Evolutionary conservation across 2,113 vertebrate genomes (phyloP).

Genomic region (Heptranchias perlo): DNA sequence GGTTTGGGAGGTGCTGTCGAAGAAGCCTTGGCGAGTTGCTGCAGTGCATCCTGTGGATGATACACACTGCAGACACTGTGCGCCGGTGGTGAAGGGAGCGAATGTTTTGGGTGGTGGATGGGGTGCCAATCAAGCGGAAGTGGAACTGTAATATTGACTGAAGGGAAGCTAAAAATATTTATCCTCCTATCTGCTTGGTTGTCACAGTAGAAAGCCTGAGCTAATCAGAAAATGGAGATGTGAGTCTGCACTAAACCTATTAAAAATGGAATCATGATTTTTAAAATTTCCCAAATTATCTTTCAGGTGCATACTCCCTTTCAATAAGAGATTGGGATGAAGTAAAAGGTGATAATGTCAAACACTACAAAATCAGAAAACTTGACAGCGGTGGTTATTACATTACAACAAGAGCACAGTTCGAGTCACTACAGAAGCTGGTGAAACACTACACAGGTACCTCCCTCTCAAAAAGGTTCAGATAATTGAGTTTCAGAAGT

Average conservation of each 20-base stretch:
- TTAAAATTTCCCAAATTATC: background rate
- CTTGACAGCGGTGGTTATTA: slow-evolving; percentile 97
- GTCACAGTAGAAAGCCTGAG: background rate
- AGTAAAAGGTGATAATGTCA: slow-evolving; percentile 91
- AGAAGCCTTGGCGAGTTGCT: too few species aligned
- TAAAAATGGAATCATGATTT: background rate
- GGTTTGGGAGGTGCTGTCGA: too few species aligned
- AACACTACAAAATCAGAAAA: slow-evolving; percentile 99
- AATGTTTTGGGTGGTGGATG: too few species aligned
- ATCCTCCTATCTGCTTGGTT: background rate
- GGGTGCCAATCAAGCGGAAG: too few species aligned
- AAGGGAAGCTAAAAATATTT: background rate
- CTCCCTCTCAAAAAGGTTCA: background rate
- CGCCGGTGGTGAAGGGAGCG: too few species aligned
- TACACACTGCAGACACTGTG: too few species aligned
- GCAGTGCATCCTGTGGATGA: too few species aligned
- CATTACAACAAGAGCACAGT: slow-evolving; percentile 93
- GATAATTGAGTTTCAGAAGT: background rate
- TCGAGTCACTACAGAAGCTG: slow-evolving; percentile 89
- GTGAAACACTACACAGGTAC: slow-evolving; percentile 96
- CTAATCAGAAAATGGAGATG: background rate
- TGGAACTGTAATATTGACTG: background rate
- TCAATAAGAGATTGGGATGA: slow-evolving; percentile 98
- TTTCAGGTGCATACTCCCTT: slow-evolving; percentile 86
- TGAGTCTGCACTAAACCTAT: background rate